Evolutionary conservation across 2,888 invertebrate genomes (phyloP), one percentile per base, ranked within the genome.

Genomic region (Tryphoninae sp.): DNA sequence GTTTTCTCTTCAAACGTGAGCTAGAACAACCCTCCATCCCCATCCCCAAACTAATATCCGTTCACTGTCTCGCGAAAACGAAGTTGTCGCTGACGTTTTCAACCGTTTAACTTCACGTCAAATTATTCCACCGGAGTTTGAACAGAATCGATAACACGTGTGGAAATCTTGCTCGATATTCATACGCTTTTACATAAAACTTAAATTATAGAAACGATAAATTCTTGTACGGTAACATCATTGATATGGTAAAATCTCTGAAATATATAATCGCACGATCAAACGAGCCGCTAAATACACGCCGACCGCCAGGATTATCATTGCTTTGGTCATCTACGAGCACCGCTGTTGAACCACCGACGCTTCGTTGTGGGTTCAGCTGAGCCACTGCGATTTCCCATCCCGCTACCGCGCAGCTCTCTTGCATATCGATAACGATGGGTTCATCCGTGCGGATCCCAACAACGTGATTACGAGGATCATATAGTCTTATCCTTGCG

Each of bases 1-100:
- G 71, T 75, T 71, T 58, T 49, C 61, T 19, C 45, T 26, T 45
- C 58, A 53, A 78, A 62, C 55, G 8, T 23, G 33, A 45, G 26
- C 26, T 26, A 26, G 26, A 26, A 26, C 26, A 49, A 64, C 65
- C 65, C 58, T 67, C 64, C 40, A 49, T n/a, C 45, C 45, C 22
- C 53, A 55, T 26, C 62, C 51, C 4, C 42, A 42, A 40, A 42
- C 64, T 69, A 1, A 4, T 6, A 69, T 82, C 2, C 45, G 2
- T 3, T 45, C 45, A 45, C 45, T 45, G 11, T 45, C 11, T 45
- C 81, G 78, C 53, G 78, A 59, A 75, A 81, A 77, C 84, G 82
- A 88, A 88, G 86, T 87, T 88, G 84, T 86, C 87, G 87, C 87
- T 88, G 87, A 86, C 87, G 85, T 86, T 88, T 88, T 87, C 85